Base-by-base conservation (phyloP, 2,797 vertebrate species). In the Sebastes trivittatus region DNA sequence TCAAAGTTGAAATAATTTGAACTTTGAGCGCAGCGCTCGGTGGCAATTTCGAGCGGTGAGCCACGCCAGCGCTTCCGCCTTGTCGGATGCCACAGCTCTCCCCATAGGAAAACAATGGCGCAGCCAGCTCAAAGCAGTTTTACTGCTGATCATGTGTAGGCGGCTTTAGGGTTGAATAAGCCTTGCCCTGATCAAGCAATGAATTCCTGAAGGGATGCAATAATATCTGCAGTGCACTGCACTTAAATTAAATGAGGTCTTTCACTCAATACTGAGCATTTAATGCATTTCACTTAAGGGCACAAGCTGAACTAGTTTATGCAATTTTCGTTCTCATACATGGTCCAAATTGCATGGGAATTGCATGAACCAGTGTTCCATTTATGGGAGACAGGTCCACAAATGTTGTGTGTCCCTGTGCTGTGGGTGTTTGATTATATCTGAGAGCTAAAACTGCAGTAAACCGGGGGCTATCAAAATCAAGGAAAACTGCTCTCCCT, bases 161-260 rank as follows among this genome's bases (percentile, higher is more conserved):
- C 22, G 5, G n/a, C n/a, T 55, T 55, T 23, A 27, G 32, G 38
- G 30, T 27, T 52, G 36, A 72, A 68, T 27, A 11, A 29, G 67
- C 29, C 8, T n/a, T 42, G n/a, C 6, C 18, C 36, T 32, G 49
- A 29, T 72, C 22, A 72, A 69, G 11, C 7, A 27, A 54, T 58
- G 7, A 38, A 56, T 25, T 22, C 29, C 54, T 38, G 4, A 23
- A 65, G 38, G 9, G 46, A 64, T 20, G 7, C 20, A 25, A 72
- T 3, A 56, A 72, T 56, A 68, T 64, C 5, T 49, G 22, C 23
- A 77, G 70, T 9, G 30, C 11, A 38, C 22, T 65, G 18, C 38
- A 67, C 36, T 60, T 30, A 49, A 14, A 52, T 20, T 20, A 65
- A 70, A 81, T 70, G 11, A 69, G 55, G 68, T 76, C 46, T 52